Evolutionary conservation across 64 coral and sea anemone genomes (phyloP).

Genomic region (Stichodactyla mertensii): DNA sequence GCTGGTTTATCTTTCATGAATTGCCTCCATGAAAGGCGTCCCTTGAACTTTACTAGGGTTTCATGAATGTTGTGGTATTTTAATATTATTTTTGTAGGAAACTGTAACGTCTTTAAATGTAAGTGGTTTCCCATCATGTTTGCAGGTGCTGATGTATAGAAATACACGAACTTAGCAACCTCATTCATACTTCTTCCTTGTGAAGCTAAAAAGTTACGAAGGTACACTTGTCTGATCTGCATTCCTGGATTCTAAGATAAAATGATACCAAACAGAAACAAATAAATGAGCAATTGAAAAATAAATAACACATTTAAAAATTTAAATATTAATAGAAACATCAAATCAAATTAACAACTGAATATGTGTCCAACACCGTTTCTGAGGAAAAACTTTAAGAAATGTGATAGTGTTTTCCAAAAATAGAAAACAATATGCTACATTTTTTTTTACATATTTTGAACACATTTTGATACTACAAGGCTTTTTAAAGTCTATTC

Average conservation of each 20-base stretch:
- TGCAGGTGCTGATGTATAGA: not conserved
- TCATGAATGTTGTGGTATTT: no score
- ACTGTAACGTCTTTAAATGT: no score
- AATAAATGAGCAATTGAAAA: not conserved
- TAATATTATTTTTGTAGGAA: no score
- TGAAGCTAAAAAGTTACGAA: slow-evolving; percentile 14
- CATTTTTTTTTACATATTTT: no score
- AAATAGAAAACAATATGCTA: no score
- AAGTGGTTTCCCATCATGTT: no score
- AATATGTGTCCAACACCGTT: not conserved
- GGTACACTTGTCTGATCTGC: slow-evolving; percentile 36
- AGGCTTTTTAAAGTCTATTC: not conserved
- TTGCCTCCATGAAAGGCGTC: slow-evolving; percentile 32
- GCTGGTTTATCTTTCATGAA: slow-evolving; percentile 23
- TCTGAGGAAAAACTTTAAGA: not conserved
- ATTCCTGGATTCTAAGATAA: slow-evolving; percentile 23
- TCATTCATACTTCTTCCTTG: slow-evolving; percentile 16
- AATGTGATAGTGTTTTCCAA: not conserved
- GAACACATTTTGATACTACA: no score
- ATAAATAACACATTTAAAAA: not conserved
- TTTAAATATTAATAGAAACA: not conserved
- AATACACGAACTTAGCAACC: slow-evolving; percentile 1
- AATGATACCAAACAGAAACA: not conserved
- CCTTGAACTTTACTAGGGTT: slow-evolving; percentile 48
- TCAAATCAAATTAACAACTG: not conserved